Conservation (phyloP, 2,888 invertebrate genomes). For the Sarcophaga rosellei region DNA sequence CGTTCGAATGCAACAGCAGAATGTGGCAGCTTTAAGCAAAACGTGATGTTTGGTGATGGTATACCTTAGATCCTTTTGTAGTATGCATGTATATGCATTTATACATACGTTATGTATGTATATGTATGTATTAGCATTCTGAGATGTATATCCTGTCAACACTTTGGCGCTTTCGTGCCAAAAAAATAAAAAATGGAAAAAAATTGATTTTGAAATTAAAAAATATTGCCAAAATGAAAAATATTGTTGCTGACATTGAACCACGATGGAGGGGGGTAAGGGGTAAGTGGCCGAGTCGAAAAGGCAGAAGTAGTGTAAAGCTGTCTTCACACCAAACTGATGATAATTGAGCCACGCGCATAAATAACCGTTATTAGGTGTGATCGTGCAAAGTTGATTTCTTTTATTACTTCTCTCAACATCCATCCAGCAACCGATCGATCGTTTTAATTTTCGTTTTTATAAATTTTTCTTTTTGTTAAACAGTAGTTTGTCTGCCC, state of each 20-base stretch:
- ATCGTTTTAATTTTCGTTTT: constrained; percentile 60
- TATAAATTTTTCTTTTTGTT: constrained; percentile 47
- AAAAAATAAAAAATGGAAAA: constrained; percentile 59
- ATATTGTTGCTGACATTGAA: constrained; percentile 1
- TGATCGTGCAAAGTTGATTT: constrained; percentile 75
- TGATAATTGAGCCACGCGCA: constrained; percentile 78
- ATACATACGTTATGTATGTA: not conserved
- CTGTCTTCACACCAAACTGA: constrained; percentile 69
- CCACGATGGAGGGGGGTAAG: not conserved
- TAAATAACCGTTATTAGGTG: constrained; percentile 80
- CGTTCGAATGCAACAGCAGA: constrained; percentile 16
- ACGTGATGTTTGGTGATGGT: constrained; percentile 61
- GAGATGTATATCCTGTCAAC: constrained; percentile 71
- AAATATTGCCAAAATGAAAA: constrained; percentile 17
- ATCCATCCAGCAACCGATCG: constrained; percentile 40
- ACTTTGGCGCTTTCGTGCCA: constrained; percentile 67
- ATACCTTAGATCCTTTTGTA: constrained; percentile 54
- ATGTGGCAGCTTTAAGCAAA: constrained; percentile 55
- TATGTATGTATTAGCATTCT: constrained; percentile 5
- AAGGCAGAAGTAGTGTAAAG: constrained; percentile 30
- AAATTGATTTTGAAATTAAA: constrained; percentile 39
- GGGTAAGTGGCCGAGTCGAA: not conserved
- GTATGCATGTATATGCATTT: too few relatives aligned
- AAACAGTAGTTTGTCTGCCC: constrained; percentile 49
- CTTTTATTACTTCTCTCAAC: constrained; percentile 47